Evolutionary conservation across 2,113 vertebrate species (phyloP).

Genomic region (Urocynchramus pylzowi): DNA sequence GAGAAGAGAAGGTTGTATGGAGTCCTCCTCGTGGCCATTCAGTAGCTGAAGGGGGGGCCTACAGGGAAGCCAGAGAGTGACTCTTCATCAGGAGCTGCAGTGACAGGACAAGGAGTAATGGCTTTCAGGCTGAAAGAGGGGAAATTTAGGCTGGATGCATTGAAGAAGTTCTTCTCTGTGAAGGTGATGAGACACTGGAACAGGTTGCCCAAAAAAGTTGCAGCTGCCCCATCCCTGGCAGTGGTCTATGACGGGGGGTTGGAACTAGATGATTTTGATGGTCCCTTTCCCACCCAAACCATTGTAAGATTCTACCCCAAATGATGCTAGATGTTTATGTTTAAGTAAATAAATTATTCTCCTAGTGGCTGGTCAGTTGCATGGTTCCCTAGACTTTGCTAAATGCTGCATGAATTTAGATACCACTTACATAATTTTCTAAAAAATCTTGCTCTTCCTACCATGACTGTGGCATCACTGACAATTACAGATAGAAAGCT

Average conservation of each 20-base stretch:
- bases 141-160: background rate
- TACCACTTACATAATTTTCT: background rate
- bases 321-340: background rate
- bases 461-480: background rate
- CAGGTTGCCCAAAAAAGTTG: background rate
- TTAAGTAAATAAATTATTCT: background rate
- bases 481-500: background rate
- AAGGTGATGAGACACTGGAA: background rate
- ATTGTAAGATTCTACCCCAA: background rate
- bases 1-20: background rate
- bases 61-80: background rate
- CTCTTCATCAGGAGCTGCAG: background rate
- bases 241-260: fast-evolving
- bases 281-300: background rate
- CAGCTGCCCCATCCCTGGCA: background rate
- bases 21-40: background rate
- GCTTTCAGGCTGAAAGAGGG: background rate
- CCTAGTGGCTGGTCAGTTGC: background rate
- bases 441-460: background rate
- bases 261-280: background rate
- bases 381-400: background rate
- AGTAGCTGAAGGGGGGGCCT: background rate
- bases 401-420: background rate
- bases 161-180: background rate
- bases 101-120: background rate